Conservation (phyloP, 2,797 vertebrate species). For the Labeo calbasu region DNA sequence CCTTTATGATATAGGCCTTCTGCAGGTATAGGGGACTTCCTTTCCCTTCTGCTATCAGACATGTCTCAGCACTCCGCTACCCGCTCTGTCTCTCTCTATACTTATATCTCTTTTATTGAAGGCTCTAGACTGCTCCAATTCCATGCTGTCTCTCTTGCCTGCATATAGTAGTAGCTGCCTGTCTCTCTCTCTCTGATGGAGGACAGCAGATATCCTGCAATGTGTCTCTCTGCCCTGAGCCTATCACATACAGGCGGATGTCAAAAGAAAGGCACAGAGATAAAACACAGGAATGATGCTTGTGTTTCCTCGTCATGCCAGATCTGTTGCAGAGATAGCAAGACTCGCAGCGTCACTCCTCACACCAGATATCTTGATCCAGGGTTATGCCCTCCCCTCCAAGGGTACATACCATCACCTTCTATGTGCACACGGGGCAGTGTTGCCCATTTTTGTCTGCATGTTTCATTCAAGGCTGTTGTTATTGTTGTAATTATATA, state of each 20-base stretch:
- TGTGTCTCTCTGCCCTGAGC: conserved; percentile 65
- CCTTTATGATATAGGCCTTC: conserved; percentile 50
- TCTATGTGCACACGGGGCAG: background rate
- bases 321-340: conserved; percentile 74
- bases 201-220: conserved; percentile 60
- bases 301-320: conserved; percentile 78
- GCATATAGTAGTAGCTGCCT: conserved; percentile 31
- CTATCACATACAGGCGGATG: conserved; percentile 76
- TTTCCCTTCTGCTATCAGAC: conserved; percentile 60
- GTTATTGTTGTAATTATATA: conserved; percentile 81
- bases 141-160: conserved; percentile 40
- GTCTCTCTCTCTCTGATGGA: conserved; percentile 49
- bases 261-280: conserved; percentile 72
- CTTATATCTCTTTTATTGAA: conserved; percentile 32
- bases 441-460: conserved; percentile 15
- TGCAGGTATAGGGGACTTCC: conserved; percentile 60
- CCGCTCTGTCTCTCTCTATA: conserved; percentile 40
- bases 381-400: background rate
- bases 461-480: conserved; percentile 56
- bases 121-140: conserved; percentile 48
- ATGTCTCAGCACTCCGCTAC: conserved; percentile 49
- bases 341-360: conserved; percentile 22
- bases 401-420: background rate
- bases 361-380: conserved; percentile 26
- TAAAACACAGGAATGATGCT: conserved; percentile 77